Conservation (phyloP, 1,140 invertebrate species). For the Brachionus paranguensis region DNA sequence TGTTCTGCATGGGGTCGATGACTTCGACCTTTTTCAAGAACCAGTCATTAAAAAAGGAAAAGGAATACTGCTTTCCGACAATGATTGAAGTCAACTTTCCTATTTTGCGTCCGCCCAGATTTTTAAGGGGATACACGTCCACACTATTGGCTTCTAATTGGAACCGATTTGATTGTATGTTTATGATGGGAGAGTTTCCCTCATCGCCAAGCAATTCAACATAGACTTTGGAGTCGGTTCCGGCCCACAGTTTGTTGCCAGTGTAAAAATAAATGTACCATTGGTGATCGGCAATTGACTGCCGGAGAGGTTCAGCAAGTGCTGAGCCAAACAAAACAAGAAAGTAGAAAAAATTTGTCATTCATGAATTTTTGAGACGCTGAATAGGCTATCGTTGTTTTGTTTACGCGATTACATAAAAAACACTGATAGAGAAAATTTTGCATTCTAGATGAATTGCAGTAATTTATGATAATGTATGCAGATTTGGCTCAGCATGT, state of each 20-base stretch:
- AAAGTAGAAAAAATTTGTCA: background rate
- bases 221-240: background rate
- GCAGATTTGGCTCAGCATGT: background rate
- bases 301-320: background rate
- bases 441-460: background rate
- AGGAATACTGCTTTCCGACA: conserved; percentile 18
- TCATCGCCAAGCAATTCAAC: background rate
- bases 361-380: background rate
- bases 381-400: background rate
- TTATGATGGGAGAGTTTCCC: background rate
- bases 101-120: background rate
- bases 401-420: background rate
- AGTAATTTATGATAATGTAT: background rate
- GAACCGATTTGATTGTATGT: background rate
- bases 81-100: conserved; percentile 18
- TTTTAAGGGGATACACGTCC: background rate
- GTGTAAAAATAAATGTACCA: conserved; percentile 18
- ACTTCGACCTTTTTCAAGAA: background rate
- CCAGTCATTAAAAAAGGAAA: conserved; percentile 35
- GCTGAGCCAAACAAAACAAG: background rate
- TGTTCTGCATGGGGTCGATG: background rate
- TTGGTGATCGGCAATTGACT: background rate
- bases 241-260: conserved; percentile 27
- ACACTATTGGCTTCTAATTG: conserved; percentile 23
- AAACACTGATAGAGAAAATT: background rate